A percentile compares a stretch with the other conserved stretches of the same genome.
These are phyloP conservation scores for Poeciliopsis occidentalis DNA, from an alignment of 2,113 vertebrate genomes.

Conservation along the genomic window DNA sequence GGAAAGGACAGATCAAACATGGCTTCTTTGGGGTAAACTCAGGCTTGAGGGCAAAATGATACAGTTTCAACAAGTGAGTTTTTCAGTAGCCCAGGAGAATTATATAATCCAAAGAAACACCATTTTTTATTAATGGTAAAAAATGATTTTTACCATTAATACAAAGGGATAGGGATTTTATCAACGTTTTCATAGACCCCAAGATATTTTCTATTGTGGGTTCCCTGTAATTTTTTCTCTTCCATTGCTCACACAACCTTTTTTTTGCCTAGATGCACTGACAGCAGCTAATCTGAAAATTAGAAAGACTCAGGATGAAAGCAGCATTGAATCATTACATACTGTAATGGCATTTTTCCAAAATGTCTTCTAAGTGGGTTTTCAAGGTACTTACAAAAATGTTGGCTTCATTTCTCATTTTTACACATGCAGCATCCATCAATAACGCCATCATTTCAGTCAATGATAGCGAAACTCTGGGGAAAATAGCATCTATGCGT, in stretches of 20 bases:
- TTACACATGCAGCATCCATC: not conserved
- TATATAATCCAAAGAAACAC: not conserved
- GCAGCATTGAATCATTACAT: not conserved
- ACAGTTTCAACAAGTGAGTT: not conserved
- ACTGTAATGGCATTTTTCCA: not conserved
- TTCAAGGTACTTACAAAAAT: not conserved
- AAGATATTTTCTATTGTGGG: not conserved
- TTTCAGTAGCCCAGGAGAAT: not conserved
- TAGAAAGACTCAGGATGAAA: not conserved
- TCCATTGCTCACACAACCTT: not conserved
- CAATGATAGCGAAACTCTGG: not conserved
- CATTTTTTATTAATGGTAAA: too few species aligned
- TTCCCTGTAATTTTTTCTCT: not conserved
- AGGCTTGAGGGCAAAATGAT: not conserved
- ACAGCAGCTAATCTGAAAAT: not conserved
- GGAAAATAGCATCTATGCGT: not conserved
- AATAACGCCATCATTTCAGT: constrained; percentile 5
- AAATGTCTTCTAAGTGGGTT: not conserved
- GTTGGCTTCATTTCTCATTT: not conserved
- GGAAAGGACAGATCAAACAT: constrained; percentile 4
- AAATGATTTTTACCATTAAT: not conserved
- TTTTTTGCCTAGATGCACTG: not conserved
- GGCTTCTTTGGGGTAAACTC: constrained; percentile 4
- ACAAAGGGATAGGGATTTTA: not conserved
- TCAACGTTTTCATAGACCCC: too few species aligned